Percentiles rank a stretch among this genome's conserved stretches.
Evolutionary conservation across 2,113 vertebrate genomes (phyloP).

Genomic region (Microtus pennsylvanicus): DNA sequence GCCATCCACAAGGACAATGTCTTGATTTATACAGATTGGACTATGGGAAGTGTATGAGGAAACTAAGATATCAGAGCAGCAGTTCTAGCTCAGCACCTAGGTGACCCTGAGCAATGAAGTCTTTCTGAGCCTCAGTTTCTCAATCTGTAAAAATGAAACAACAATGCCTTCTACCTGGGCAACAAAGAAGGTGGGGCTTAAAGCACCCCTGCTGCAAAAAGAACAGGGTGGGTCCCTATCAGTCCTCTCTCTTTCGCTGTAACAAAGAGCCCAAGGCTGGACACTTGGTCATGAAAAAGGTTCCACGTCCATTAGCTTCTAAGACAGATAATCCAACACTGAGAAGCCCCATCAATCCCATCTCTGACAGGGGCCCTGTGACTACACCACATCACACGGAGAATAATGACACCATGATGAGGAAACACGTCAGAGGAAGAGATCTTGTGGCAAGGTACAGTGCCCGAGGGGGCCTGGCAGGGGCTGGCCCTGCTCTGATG

Average conservation of each 20-base stretch:
- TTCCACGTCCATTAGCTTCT: background rate
- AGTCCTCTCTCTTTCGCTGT: too few species aligned
- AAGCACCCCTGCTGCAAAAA: too few species aligned
- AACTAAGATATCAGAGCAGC: background rate
- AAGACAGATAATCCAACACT: background rate
- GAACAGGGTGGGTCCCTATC: background rate
- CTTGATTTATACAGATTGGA: too few species aligned
- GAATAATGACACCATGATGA: too few species aligned
- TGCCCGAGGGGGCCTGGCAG: background rate
- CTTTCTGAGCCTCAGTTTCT: background rate
- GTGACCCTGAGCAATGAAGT: background rate
- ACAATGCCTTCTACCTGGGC: rapidly evolving
- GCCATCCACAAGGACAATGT: background rate
- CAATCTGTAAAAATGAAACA: background rate
- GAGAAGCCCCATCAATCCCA: background rate
- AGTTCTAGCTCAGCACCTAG: background rate
- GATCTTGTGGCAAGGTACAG: background rate
- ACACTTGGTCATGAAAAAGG: background rate
- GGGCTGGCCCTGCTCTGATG: background rate
- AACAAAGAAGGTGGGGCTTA: too few species aligned
- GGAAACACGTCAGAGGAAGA: background rate
- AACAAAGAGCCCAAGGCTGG: background rate
- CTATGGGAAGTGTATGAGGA: rapidly evolving
- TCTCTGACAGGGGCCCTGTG: rapidly evolving
- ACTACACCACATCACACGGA: background rate